These are phyloP conservation scores for Rallus crepitans DNA, from an alignment of 2,797 vertebrate genomes.

Conservation along the genomic window DNA sequence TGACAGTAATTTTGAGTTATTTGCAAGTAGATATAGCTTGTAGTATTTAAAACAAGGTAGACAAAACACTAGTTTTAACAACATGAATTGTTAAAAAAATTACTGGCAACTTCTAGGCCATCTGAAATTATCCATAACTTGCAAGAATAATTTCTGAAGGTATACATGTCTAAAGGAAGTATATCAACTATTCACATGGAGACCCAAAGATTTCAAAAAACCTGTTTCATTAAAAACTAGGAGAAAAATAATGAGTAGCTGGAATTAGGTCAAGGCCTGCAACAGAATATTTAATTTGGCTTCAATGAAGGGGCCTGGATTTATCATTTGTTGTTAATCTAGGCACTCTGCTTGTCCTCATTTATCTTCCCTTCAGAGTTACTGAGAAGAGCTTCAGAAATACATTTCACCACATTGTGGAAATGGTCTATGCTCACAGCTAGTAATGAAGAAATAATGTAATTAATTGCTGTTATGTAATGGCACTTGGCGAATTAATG, in stretches of 20 bases:
- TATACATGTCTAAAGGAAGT: neutral
- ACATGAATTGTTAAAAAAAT: neutral
- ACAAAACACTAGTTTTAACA: neutral
- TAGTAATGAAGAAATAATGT: constrained; percentile 51
- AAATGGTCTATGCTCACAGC: neutral
- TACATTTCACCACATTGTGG: neutral
- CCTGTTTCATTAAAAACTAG: neutral
- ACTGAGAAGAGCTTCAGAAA: neutral
- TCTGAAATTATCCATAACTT: neutral
- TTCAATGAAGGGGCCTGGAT: neutral
- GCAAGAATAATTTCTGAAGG: neutral
- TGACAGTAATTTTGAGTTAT: neutral
- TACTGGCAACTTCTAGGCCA: neutral
- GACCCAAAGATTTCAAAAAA: neutral
- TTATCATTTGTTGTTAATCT: constrained; percentile 34
- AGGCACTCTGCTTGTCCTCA: constrained; percentile 10
- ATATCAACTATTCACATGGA: neutral
- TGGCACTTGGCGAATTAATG: constrained; percentile 40
- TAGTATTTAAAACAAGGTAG: neutral
- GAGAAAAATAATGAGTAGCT: neutral
- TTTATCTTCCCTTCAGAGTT: constrained; percentile 35
- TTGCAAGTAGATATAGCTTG: neutral
- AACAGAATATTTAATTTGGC: constrained; percentile 20
- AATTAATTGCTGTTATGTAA: constrained; percentile 55
- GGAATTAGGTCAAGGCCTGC: constrained; percentile 18